Evolutionary conservation across 2,113 vertebrate species (phyloP).

Genomic region (Cariama cristata): DNA sequence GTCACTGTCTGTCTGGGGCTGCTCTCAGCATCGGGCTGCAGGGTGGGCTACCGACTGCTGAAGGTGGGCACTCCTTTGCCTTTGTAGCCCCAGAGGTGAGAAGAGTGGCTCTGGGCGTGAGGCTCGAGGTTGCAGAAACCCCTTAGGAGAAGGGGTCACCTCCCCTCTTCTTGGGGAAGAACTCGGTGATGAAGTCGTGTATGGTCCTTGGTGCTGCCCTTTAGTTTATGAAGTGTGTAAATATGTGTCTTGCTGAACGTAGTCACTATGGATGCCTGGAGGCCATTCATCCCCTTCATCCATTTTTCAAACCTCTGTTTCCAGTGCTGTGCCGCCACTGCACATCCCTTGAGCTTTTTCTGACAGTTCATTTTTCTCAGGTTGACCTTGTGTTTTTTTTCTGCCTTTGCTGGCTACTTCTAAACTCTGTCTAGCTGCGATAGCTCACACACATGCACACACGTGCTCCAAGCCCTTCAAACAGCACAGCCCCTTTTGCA

Average conservation of each 20-base stretch:
- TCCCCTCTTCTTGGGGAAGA: accelerated
- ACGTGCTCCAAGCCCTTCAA: not conserved
- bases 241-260: not conserved
- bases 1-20: not conserved
- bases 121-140: not conserved
- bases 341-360: not conserved
- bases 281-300: not conserved
- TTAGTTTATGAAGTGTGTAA: not conserved
- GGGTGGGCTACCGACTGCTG: not conserved
- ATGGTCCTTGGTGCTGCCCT: not conserved
- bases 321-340: not conserved
- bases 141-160: not conserved
- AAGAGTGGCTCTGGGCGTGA: accelerated
- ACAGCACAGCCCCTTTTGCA: not conserved
- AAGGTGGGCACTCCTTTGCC: not conserved
- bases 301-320: not conserved
- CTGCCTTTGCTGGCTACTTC: not conserved
- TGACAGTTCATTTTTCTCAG: not conserved
- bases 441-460: not conserved
- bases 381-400: not conserved
- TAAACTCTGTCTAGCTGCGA: not conserved
- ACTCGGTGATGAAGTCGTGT: not conserved
- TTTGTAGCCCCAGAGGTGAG: not conserved
- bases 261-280: not conserved
- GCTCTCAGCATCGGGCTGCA: not conserved